Evolutionary conservation across 2,113 vertebrate genomes (phyloP).

Genomic region (Xerus inauris): DNA sequence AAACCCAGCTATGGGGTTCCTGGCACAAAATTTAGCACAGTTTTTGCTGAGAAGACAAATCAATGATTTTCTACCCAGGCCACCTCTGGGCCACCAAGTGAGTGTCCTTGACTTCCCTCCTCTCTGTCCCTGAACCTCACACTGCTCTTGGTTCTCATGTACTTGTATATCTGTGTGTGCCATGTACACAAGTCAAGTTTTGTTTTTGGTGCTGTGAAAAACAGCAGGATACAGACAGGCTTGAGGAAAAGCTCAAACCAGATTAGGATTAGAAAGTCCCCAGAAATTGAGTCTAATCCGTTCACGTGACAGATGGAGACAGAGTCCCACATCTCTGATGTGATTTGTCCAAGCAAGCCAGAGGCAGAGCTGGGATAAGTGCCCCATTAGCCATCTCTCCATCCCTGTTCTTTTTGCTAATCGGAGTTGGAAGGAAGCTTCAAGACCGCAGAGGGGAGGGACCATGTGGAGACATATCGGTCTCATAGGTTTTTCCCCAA

Average conservation of each 20-base stretch:
- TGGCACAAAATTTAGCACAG: background rate
- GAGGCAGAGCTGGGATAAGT: background rate
- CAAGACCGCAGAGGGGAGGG: background rate
- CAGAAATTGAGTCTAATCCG: background rate
- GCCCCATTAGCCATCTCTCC: background rate
- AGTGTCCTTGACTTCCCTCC: background rate
- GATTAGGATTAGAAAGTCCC: background rate
- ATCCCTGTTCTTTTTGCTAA: background rate
- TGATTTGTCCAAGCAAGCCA: background rate
- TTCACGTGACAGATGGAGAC: background rate
- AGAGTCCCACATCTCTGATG: background rate
- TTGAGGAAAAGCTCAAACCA: background rate
- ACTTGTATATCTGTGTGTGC: fast-evolving
- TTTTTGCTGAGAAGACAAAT: background rate
- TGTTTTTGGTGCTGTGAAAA: background rate
- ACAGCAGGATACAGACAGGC: background rate
- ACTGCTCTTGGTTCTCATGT: background rate
- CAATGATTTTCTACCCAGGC: background rate
- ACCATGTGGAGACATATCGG: fast-evolving
- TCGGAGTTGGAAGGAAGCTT: background rate
- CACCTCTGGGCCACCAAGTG: background rate
- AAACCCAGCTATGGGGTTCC: background rate
- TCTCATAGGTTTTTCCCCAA: background rate
- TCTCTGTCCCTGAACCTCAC: background rate
- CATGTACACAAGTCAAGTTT: background rate